These are phyloP conservation scores for Montipora capitata DNA, from an alignment of 92 coral and sea anemone species.

Conservation along the genomic window DNA sequence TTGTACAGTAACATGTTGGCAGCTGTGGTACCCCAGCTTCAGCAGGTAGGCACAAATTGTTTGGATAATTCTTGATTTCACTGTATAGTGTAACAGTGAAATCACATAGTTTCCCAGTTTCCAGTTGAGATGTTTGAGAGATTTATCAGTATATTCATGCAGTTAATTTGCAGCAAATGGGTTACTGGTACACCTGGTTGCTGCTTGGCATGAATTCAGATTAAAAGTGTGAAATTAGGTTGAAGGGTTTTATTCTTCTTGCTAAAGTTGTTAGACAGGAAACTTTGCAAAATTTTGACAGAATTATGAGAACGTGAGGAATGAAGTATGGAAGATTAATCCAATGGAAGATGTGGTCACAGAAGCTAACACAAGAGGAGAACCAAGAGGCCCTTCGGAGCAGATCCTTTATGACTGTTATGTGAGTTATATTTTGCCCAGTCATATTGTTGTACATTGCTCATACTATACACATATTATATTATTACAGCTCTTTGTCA, in stretches of 20 bases:
- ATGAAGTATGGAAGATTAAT: constrained; percentile 80
- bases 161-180: no score
- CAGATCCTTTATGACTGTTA: constrained; percentile 94
- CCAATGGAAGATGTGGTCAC: constrained; percentile 83
- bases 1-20: constrained; percentile 92
- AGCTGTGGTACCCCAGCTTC: constrained; percentile 91
- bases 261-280: no score
- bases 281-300: constrained; percentile 23
- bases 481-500: no score
- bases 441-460: not conserved
- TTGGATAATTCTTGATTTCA: not conserved
- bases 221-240: no score
- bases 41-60: constrained; percentile 76
- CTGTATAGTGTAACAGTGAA: no score
- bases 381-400: constrained; percentile 90
- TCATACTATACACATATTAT: no score
- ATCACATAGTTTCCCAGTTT: no score
- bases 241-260: no score
- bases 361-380: constrained; percentile 90
- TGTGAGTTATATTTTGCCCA: constrained; percentile 65
- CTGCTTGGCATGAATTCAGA: no score
- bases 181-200: no score
- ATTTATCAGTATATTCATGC: no score
- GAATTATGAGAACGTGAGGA: constrained; percentile 90
- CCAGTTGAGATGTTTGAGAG: no score